Evolutionary conservation across 2,797 vertebrate genomes (phyloP).

Genomic region (Alexandromys oeconomus): DNA sequence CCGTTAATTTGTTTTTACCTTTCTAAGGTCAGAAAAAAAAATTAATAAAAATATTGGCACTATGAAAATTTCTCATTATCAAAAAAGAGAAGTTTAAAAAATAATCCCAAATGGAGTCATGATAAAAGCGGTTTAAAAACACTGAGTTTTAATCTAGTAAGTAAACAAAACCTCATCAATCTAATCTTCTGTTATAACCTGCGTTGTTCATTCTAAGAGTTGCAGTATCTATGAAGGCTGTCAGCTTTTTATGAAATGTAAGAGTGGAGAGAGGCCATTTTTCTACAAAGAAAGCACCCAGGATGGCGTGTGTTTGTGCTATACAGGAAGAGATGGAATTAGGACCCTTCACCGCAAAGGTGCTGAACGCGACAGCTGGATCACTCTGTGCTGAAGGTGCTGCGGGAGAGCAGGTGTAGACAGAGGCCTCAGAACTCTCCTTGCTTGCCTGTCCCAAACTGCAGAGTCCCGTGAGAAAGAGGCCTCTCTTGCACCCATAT

Average conservation of each 20-base stretch:
- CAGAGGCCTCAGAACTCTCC: neutral
- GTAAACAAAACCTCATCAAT: neutral
- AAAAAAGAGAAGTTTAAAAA: constrained; percentile 16
- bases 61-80: neutral
- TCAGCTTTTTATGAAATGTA: neutral
- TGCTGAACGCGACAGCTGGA: neutral
- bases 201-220: neutral
- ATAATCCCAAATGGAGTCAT: neutral
- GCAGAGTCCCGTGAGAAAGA: neutral
- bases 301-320: neutral
- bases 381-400: neutral
- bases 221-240: constrained; percentile 33
- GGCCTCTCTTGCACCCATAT: neutral
- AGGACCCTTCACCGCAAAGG: neutral
- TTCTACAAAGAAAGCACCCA: neutral
- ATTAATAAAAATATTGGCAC: neutral
- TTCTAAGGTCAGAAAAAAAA: constrained; percentile 7
- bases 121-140: neutral
- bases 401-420: neutral
- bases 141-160: neutral
- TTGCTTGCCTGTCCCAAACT: neutral
- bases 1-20: neutral
- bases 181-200: neutral
- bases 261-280: neutral
- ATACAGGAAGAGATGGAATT: neutral